Evolutionary conservation across 2,113 vertebrate species (phyloP), one percentile per base, ranked within the genome.

Genomic region (Hyperopisus bebe): DNA sequence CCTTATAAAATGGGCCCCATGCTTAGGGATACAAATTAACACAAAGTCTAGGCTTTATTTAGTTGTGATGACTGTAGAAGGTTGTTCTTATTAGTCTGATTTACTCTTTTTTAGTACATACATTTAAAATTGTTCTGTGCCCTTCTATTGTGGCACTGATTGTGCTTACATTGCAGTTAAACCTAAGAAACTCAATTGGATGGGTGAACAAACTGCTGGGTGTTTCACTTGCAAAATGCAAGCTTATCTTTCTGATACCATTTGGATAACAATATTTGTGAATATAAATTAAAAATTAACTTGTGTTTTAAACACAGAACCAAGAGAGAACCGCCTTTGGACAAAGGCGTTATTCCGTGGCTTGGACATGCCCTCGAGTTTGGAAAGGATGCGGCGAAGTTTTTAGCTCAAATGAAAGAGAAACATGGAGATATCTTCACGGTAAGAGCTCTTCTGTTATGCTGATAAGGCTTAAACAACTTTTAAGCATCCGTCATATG

Each of bases 351-450:
- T 0, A 94, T 98, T 87, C 97, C 97, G 0, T 98, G 97, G 97
- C 87, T 98, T 89, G 97, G 97, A 1, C 95, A 98, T 11, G 97
- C 97, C 1, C 92, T 97, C 87, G 97, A 97, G 51, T 98, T 98
- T 93, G 97, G 97, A 83, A 96, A 93, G 93, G 97, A 98, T 91
- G 96, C 95, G 0, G 95, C 95, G n/a, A 94, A 95, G 89, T 98
- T 98, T 92, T 93, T 98, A 70, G 92, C 92, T 1, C 94, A 95
- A 91, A 98, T 98, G 97, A 97, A 96, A 92, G 90, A 77, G 88
- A 97, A 97, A 90, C 96, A 98, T 3, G 97, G 97, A 0, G 93
- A 98, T 90, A 96, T 97, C 90, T 98, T 98, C 91, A 98, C 97
- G 4, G 97, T 98, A 91, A 95, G 97, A n/a, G 3, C 35, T 11